Percentiles rank a stretch among this genome's conserved stretches.
Conservation (phyloP, 2,113 vertebrate species). For the Erythrocercus mccallii region DNA sequence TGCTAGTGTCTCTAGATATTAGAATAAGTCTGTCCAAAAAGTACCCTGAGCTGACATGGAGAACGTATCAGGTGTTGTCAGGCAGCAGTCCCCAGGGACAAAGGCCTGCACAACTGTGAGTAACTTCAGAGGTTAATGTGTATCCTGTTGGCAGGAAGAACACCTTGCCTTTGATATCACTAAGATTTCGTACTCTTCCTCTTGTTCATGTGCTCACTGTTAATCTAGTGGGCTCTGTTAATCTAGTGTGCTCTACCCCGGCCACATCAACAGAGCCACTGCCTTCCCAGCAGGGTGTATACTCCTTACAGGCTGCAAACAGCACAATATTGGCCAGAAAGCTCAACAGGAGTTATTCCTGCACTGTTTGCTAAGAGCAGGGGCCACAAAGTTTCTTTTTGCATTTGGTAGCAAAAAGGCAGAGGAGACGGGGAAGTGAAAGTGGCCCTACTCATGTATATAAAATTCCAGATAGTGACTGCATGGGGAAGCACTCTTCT, state of each 20-base stretch:
- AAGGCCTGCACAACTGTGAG: not conserved
- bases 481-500: not conserved
- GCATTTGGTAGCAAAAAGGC: not conserved
- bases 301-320: not conserved
- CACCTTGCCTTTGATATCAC: not conserved
- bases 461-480: not conserved
- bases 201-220: not conserved
- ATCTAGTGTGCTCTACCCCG: accelerated
- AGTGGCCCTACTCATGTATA: not conserved
- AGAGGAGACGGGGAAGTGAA: accelerated
- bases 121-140: not conserved
- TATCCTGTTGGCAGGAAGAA: not conserved
- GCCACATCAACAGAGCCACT: not conserved
- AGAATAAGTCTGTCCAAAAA: not conserved
- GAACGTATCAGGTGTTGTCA: not conserved
- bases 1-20: not conserved
- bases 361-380: not conserved
- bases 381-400: not conserved
- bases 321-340: not conserved
- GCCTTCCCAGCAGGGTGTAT: not conserved
- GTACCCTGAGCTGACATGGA: not conserved
- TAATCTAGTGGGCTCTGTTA: not conserved
- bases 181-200: not conserved
- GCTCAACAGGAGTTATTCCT: not conserved
- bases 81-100: not conserved